phyloP scores from a whole-genome alignment of 2,113 vertebrate species.

The Calyptommatus sinebrachiatus region DNA sequence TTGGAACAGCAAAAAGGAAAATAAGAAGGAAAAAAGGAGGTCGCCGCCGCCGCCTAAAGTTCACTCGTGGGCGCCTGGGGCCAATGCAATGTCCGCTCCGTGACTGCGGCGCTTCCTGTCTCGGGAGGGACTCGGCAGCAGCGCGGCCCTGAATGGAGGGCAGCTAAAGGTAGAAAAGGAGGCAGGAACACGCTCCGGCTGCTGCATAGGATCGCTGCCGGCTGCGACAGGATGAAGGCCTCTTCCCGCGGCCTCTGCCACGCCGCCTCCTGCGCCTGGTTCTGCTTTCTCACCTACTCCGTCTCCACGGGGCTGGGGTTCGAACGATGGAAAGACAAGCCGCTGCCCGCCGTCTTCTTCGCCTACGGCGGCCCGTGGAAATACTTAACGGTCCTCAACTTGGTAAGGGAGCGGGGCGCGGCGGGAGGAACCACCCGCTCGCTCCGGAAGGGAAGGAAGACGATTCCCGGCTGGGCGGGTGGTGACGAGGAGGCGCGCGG shows the following conservation, averaged over 20 bases:
- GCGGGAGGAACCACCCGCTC: not conserved
- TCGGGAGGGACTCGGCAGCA: not conserved
- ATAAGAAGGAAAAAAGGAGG: not conserved
- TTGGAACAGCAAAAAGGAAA: conserved; percentile 18
- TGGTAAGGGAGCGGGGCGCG: conserved; percentile 69
- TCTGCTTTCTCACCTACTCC: conserved; percentile 61
- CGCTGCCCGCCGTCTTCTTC: conserved; percentile 41
- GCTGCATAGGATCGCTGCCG: conserved; percentile 12
- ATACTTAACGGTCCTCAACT: conserved; percentile 77
- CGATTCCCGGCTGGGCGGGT: too few relatives aligned
- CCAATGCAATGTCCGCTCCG: not conserved
- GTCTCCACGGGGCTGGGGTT: too few relatives aligned
- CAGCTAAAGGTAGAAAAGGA: not conserved
- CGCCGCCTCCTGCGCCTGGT: conserved; percentile 68
- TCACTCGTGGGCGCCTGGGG: not conserved
- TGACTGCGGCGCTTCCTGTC: accelerated
- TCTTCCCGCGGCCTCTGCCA: conserved; percentile 53
- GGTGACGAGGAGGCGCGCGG: too few relatives aligned
- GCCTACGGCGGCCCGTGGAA: conserved; percentile 68
- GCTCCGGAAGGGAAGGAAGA: not conserved
- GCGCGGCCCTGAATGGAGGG: not conserved
- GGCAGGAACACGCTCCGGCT: too few relatives aligned
- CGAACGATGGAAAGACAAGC: conserved; percentile 1
- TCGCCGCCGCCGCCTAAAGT: conserved; percentile 5
- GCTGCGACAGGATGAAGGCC: conserved; percentile 50